Evolutionary conservation across 2,113 vertebrate species (phyloP), one percentile per base, ranked within the genome.

Genomic region (Protobothrops flavoviridis): DNA sequence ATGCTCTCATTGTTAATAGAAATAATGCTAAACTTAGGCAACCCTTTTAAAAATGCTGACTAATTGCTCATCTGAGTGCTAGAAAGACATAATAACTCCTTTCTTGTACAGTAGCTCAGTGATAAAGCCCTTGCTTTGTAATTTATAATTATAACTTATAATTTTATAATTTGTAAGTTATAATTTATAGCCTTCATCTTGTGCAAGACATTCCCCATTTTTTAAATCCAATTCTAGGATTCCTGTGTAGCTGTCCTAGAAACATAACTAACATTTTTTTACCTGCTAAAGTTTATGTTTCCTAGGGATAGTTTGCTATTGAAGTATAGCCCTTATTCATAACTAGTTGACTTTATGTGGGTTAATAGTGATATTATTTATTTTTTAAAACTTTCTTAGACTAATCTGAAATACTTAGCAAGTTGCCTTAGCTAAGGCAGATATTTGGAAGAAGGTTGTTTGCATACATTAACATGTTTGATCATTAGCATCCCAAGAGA

Each of bases 1-100:
- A 17, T 92, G 17, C 53, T 91, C 61, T 45, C 61, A 81, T 93
- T 55, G 92, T 93, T 53, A 81, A n/a, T 95, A 87, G 0, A 3
- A 92, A 69, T 74, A 90, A 43, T 53, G 88, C 43, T 61, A 91
- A 91, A 43, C 24, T 92, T 21, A 89, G 39, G 53, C 45, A 92
- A 0, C 57, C 93, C 7, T 52, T 43, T 93, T 95, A 90, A 48
- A 91, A 48, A 74, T 94, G 15, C 45, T 91, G 91, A 4, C 48
- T 57, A 11, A 52, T 86, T 53, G 17, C 10, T 59, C 2, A 33
- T 56, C 50, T 88, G 61, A 91, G 29, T 26, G 39, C 29, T 85
- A 21, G 88, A 91, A 55, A 87, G 64, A 85, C 29, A 57, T 86
- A 48, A 20, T n/a, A 61, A 24, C 21, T 3, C 17, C 33, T 89